Evolutionary conservation across 2,888 invertebrate species (phyloP), one percentile per base, ranked within the genome.

Genomic region (Apotomis turbidana): DNA sequence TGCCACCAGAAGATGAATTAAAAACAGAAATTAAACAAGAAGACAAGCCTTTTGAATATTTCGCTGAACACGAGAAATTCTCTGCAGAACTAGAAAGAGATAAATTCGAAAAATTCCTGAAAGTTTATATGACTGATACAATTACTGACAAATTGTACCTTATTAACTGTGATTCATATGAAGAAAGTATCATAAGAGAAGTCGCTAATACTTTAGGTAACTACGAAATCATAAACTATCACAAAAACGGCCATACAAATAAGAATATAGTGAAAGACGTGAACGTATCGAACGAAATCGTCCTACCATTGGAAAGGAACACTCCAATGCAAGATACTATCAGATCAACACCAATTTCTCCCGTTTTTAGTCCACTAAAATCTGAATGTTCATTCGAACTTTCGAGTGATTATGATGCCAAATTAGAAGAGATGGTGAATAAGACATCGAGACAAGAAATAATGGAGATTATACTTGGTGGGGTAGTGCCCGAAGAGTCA

Each of bases 381-480:
- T 93, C 93, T 0, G 93, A 93, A 76, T 92, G 91, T 70, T 93
- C 93, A 0, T 92, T 93, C 46, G 93, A 93, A 66, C 64, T 93
- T 0, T 87, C 88, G 0, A 90, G 86, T 70, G 93, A 93, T 80
- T 93, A 93, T 69, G 89, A 91, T 78, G 85, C 90, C 2, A 91
- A 88, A 79, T 83, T 93, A 70, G 86, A 92, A 78, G 92, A 93
- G 68, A 91, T 90, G 88, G 89, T 93, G 0, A 90, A 88, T 27
- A 91, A 87, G 61, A 90, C 93, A 15, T 93, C 93, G 0, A 80
- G 91, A 10, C 88, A 91, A 78, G 87, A 94, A 82, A 91, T 94
- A 3, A 89, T 94, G 91, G 93, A 94, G 70, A 94, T 94, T 12
- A 94, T 94, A 76, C 86, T 94, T 15, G 94, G 94, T n/a, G 87